Percentiles rank a stretch among this genome's conserved stretches.
Evolutionary conservation across 2,888 invertebrate genomes (phyloP).

Genomic region (Clistopyga incitator): DNA sequence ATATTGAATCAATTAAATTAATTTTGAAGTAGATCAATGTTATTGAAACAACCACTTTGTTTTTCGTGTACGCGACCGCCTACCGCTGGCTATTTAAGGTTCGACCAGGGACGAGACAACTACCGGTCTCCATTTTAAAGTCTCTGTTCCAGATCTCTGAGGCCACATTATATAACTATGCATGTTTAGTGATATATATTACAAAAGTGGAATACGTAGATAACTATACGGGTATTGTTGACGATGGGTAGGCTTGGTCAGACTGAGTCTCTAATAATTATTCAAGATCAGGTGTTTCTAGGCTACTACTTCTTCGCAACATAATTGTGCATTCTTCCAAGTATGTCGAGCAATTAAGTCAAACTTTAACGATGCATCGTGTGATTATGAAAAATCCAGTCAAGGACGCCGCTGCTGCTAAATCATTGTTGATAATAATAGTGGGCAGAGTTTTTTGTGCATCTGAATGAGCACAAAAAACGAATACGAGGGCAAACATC

Average conservation of each 20-base stretch:
- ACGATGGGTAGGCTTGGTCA: constrained; percentile 1
- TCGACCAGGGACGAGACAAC: constrained; percentile 23
- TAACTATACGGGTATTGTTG: constrained; percentile 10
- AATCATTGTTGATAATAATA: not conserved
- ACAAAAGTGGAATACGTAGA: not conserved
- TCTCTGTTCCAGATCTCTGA: constrained; percentile 33
- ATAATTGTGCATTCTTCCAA: not conserved
- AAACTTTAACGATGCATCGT: not conserved
- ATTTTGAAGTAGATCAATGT: too few relatives aligned
- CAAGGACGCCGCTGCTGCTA: not conserved
- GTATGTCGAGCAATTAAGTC: constrained; percentile 34
- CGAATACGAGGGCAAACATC: constrained; percentile 23
- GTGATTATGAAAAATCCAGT: not conserved
- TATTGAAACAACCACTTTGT: too few relatives aligned
- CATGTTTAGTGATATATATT: not conserved
- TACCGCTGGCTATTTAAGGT: constrained; percentile 49
- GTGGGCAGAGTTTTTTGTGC: constrained; percentile 5
- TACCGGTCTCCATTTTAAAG: constrained; percentile 10
- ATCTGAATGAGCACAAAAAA: constrained; percentile 12
- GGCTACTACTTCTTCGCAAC: not conserved
- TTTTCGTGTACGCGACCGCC: not conserved
- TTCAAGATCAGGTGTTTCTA: constrained; percentile 39
- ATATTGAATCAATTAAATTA: too few relatives aligned
- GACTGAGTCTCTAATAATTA: not conserved
- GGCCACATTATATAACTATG: not conserved